Evolutionary conservation across 2,113 vertebrate genomes (phyloP).

Genomic region (Mohoua ochrocephala): DNA sequence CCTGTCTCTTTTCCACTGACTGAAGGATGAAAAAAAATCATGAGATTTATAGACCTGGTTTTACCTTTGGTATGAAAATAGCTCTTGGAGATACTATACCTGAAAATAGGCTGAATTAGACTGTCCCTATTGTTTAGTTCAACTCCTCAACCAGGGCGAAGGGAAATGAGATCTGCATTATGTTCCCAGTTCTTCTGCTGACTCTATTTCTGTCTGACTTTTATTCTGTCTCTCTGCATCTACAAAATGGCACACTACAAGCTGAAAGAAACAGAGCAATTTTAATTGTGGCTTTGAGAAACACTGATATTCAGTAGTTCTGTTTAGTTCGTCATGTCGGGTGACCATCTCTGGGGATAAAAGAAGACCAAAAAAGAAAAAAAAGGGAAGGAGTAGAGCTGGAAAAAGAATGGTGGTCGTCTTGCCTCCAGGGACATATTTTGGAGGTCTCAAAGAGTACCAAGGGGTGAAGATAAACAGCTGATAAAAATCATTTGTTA

Average conservation of each 20-base stretch:
- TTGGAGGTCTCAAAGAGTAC: not conserved
- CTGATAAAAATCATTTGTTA: slow-evolving; percentile 5
- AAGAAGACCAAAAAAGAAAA: not conserved
- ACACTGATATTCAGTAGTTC: not conserved
- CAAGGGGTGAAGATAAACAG: not conserved
- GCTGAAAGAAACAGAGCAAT: not conserved
- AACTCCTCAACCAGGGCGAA: not conserved
- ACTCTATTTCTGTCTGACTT: not conserved
- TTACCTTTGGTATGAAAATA: slow-evolving; percentile 44
- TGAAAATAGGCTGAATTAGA: slow-evolving; percentile 33
- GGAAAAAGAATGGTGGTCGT: not conserved
- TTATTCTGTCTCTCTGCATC: not conserved
- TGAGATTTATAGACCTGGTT: not conserved
- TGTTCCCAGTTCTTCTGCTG: not conserved
- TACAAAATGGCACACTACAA: not conserved
- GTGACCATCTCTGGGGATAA: not conserved
- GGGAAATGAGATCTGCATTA: slow-evolving; percentile 16
- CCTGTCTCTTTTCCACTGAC: slow-evolving; percentile 30
- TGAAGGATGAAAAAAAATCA: not conserved
- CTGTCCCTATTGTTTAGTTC: slow-evolving; percentile 13
- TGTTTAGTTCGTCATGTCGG: not conserved
- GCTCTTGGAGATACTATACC: not conserved
- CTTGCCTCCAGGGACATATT: not conserved
- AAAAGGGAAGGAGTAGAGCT: not conserved
- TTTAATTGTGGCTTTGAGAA: not conserved